A percentile compares a stretch with the other conserved stretches of the same genome.
Evolutionary conservation across 2,113 vertebrate species (phyloP).

Genomic region (Cynopterus brachyotis): DNA sequence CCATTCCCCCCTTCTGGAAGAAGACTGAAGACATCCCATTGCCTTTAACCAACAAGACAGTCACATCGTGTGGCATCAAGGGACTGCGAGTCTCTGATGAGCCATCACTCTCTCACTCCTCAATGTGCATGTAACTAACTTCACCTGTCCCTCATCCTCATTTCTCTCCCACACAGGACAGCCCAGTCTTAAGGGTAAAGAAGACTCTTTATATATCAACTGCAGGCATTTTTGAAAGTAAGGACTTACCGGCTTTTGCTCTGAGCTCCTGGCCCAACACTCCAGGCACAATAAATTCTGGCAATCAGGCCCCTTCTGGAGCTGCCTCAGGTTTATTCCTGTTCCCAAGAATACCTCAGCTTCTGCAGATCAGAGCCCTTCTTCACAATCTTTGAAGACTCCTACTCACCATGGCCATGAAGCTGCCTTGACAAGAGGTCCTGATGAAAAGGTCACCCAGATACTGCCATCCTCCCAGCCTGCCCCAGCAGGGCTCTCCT

Average conservation of each 20-base stretch:
- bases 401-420: neutral
- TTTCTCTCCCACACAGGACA: neutral
- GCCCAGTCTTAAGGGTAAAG: neutral
- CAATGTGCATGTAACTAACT: fast-evolving
- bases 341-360: neutral
- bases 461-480: no score
- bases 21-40: neutral
- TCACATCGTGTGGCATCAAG: fast-evolving
- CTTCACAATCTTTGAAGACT: neutral
- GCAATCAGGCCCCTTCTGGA: fast-evolving
- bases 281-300: neutral
- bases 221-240: neutral
- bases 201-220: neutral
- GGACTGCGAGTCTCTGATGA: neutral
- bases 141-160: neutral
- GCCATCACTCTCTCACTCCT: neutral
- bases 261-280: neutral
- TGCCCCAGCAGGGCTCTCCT: neutral
- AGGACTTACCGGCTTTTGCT: neutral
- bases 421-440: neutral
- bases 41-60: neutral
- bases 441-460: fast-evolving
- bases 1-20: neutral
- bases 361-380: neutral
- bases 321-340: no score